A percentile compares a stretch with the other conserved stretches of the same genome.
Evolutionary conservation across 2,113 vertebrate species (phyloP).

Genomic region (Gavia stellata): DNA sequence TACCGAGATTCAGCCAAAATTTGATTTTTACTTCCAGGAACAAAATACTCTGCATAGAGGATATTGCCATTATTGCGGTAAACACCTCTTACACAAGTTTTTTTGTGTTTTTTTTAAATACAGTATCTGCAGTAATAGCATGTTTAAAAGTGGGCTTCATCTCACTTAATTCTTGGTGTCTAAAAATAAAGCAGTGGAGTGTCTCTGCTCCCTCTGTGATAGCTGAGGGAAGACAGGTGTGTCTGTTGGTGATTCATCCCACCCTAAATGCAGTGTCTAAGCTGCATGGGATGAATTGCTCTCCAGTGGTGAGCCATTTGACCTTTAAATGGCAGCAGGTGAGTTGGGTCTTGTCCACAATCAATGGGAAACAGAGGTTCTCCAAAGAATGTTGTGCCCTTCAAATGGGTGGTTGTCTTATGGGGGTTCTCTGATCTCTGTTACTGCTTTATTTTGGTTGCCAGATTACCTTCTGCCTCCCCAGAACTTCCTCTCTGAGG

Average conservation of each 20-base stretch:
- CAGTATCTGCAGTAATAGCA: background rate
- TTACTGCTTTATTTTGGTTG: background rate
- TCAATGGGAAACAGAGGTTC: background rate
- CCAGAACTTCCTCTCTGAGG: background rate
- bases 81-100: background rate
- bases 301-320: background rate
- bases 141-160: background rate
- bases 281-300: background rate
- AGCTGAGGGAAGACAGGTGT: background rate
- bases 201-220: background rate
- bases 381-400: background rate
- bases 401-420: background rate
- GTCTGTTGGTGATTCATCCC: background rate
- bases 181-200: background rate
- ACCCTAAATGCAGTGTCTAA: background rate
- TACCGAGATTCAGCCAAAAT: background rate
- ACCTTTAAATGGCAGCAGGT: background rate
- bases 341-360: background rate
- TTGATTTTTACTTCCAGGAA: background rate
- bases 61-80: background rate
- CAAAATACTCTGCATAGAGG: background rate
- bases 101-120: background rate
- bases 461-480: background rate
- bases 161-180: background rate
- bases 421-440: background rate